phyloP scores from a whole-genome alignment of 2,888 invertebrate species.

The Tenthredo livida region DNA sequence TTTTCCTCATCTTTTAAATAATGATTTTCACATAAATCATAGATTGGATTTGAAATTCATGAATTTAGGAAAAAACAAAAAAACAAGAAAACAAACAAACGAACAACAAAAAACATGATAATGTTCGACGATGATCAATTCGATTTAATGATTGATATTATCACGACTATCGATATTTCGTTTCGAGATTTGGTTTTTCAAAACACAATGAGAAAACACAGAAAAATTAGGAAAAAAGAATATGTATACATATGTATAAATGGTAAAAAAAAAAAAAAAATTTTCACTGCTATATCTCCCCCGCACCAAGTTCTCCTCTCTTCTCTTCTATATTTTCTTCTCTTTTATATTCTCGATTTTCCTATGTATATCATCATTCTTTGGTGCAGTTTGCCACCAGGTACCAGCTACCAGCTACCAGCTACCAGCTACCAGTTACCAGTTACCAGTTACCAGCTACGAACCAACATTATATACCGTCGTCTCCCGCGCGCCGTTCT shows the following conservation, averaged over 20 bases:
- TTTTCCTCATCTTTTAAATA: background rate
- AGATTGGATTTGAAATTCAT: background rate
- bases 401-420: background rate
- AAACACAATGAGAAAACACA: background rate
- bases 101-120: background rate
- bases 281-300: background rate
- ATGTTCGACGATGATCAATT: background rate
- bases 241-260: background rate
- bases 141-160: background rate
- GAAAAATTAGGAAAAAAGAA: background rate
- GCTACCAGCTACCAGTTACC: background rate
- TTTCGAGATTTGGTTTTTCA: background rate
- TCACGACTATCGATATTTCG: background rate
- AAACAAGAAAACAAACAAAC: background rate
- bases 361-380: background rate
- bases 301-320: background rate
- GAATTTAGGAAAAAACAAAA: background rate
- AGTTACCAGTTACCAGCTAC: background rate
- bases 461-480: background rate
- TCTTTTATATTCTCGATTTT: constrained; percentile 4
- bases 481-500: background rate
- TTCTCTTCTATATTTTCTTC: background rate
- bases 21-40: background rate
- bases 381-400: background rate
- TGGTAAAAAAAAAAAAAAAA: background rate